phyloP scores from a whole-genome alignment of 2,113 vertebrate species.

The Gymnogyps californianus region DNA sequence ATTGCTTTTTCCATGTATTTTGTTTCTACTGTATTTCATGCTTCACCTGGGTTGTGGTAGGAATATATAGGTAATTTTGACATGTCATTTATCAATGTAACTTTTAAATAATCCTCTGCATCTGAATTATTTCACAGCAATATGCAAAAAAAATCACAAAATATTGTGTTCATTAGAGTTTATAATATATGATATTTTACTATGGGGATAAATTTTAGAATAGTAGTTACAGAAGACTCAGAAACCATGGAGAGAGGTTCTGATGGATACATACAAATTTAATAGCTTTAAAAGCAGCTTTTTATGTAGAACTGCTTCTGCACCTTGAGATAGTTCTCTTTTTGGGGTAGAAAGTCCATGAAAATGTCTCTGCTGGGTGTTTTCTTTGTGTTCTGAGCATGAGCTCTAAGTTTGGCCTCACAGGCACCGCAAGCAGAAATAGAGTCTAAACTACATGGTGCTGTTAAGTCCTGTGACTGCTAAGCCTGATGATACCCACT shows the following conservation, averaged over 20 bases:
- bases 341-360: not conserved
- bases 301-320: not conserved
- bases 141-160: not conserved
- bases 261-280: not conserved
- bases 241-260: not conserved
- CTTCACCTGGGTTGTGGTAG: not conserved
- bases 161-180: not conserved
- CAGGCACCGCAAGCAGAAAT: not conserved
- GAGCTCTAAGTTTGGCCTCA: not conserved
- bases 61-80: not conserved
- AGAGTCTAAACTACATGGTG: not conserved
- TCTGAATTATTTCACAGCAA: not conserved
- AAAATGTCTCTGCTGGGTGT: not conserved
- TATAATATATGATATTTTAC: not conserved
- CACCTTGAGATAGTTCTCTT: not conserved
- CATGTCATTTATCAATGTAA: not conserved
- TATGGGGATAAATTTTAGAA: not conserved
- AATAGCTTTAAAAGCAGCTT: not conserved
- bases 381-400: not conserved
- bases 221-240: not conserved
- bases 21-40: not conserved
- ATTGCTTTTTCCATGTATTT: not conserved
- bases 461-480: not conserved
- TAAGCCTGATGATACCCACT: not conserved
- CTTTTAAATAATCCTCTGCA: not conserved